A percentile compares a stretch with the other conserved stretches of the same genome.
phyloP scores from a whole-genome alignment of 2,797 vertebrate genomes.

The Tolypeutes matacus region DNA sequence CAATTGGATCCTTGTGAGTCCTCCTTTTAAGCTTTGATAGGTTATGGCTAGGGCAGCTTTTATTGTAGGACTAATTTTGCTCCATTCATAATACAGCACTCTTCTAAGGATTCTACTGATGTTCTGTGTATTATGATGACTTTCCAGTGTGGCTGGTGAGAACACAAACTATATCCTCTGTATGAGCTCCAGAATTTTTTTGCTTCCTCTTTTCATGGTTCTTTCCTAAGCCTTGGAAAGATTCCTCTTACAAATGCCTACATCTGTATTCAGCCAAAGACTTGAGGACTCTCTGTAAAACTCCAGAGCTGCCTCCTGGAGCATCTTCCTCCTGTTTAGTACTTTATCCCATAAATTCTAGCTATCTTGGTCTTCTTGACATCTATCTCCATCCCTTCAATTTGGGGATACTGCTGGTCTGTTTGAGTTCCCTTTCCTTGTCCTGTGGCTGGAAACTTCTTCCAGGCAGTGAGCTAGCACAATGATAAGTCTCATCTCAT shows the following conservation, averaged over 20 bases:
- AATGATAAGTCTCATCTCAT: not conserved
- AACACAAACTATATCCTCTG: not conserved
- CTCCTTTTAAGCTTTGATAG: not conserved
- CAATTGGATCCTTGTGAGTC: not conserved
- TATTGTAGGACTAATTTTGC: not conserved
- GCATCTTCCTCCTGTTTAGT: not conserved
- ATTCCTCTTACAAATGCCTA: not conserved
- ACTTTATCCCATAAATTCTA: not conserved
- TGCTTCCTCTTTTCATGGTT: not conserved
- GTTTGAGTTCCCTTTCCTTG: not conserved
- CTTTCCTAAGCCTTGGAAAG: not conserved
- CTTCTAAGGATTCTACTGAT: not conserved
- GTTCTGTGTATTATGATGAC: not conserved
- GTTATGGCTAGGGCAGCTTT: not conserved
- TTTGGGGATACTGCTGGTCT: not conserved
- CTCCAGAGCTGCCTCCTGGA: not conserved
- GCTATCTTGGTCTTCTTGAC: not conserved
- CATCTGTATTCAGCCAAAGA: not conserved
- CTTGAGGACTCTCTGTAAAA: not conserved
- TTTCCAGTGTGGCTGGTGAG: not conserved
- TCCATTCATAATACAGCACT: not conserved
- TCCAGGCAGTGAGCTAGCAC: not conserved
- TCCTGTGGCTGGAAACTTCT: not conserved
- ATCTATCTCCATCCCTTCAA: not conserved
- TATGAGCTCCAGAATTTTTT: slow-evolving; percentile 11